phyloP scores from a whole-genome alignment of 1,140 invertebrate genomes.

The Calosoma granatense region DNA sequence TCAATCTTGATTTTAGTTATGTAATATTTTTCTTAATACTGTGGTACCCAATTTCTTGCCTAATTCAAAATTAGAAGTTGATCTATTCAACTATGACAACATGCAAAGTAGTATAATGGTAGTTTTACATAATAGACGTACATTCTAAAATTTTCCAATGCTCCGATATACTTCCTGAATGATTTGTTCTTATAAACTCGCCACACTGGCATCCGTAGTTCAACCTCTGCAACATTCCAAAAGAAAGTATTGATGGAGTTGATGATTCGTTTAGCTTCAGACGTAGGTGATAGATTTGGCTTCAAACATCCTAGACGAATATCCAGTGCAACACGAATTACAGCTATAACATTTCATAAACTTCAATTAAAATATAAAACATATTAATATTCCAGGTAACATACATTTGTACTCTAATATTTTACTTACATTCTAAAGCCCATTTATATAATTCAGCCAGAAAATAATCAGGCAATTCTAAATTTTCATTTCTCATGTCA shows the following conservation, averaged over 20 bases:
- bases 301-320: conserved; percentile 66
- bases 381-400: background rate
- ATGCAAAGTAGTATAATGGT: too few relatives aligned
- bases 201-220: conserved; percentile 73
- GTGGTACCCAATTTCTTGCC: too few relatives aligned
- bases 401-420: background rate
- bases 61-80: too few relatives aligned
- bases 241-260: conserved; percentile 70
- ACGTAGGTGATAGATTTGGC: conserved; percentile 40
- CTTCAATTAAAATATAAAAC: conserved; percentile 10
- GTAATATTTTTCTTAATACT: too few relatives aligned
- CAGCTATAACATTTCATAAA: conserved; percentile 46
- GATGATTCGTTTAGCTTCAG: conserved; percentile 64
- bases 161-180: conserved; percentile 61
- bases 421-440: conserved; percentile 75
- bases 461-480: conserved; percentile 64
- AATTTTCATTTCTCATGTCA: conserved; percentile 49
- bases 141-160: conserved; percentile 61
- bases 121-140: too few relatives aligned
- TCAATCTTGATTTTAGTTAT: too few relatives aligned
- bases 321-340: conserved; percentile 69
- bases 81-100: too few relatives aligned
- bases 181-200: conserved; percentile 62
- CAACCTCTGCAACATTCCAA: conserved; percentile 64
- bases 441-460: conserved; percentile 77